Evolutionary conservation across 2,888 invertebrate genomes (phyloP), one percentile per base, ranked within the genome.

Genomic region (Neoitamus cyanurus): DNA sequence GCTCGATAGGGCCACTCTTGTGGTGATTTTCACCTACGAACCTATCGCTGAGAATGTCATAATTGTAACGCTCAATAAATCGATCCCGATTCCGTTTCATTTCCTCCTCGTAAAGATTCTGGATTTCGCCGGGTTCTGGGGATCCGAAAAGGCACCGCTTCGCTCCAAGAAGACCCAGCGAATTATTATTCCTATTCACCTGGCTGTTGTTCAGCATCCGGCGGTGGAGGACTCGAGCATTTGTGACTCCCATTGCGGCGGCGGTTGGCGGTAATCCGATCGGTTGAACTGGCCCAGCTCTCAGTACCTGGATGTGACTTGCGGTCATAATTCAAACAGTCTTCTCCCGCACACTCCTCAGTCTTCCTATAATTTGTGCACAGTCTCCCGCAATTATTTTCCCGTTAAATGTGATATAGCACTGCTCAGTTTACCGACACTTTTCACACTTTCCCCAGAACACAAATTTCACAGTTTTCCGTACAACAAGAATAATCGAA

Each of bases 91-190:
- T 83, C 15, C 73, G 37, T 1, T 36, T 46, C 37, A 30, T 42
- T n/a, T 86, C 86, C 42, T 86, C 85, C 11, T 68, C 31, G 28
- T 80, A 83, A 0, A 86, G n/a, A 13, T 69, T 46, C 28, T 58
- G 46, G 3, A 80, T 85, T 84, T 84, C 84, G 15, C 70, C 85
- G 0, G 84, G 83, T 68, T 84, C 73, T 13, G 86, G 77, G 5
- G 84, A 42, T 15, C 86, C 86, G 31, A 86, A 86, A 11, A 86
- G 37, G 68, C 85, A 86, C 28, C 86, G 83, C 42, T 72, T 84
- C n/a, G 85, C 84, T 9, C 73, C 72, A 5, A 83, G 37, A 3
- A 75, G 9, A n/a, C 36, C 68, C 31, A 84, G 15, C n/a, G 84
- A 37, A 28, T 80, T 84, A 28, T 80, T 72, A 36, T 72, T 72